Percentiles rank a stretch among this genome's conserved stretches.
Conservation (phyloP, 2,113 vertebrate genomes). For the Halichoerus grypus region DNA sequence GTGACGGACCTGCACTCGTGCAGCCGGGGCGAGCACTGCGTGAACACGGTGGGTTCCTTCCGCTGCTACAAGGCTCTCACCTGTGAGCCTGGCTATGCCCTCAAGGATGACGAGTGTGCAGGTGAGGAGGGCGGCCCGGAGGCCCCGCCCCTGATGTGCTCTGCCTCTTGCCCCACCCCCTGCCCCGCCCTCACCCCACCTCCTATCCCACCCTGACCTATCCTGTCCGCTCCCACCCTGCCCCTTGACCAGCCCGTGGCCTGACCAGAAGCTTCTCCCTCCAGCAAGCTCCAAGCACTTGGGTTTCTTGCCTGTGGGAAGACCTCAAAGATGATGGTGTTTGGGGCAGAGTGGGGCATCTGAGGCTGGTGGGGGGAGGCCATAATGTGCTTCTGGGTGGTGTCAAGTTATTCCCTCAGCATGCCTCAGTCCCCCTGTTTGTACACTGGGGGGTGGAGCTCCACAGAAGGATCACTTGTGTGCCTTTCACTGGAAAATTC, state of each 20-base stretch:
- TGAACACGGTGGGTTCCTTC: constrained; percentile 94
- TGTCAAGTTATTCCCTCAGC: rapidly evolving
- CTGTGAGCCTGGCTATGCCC: constrained; percentile 91
- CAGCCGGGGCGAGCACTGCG: constrained; percentile 89
- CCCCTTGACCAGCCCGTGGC: rapidly evolving
- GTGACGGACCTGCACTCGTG: constrained; percentile 91
- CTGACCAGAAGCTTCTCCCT: too few relatives aligned
- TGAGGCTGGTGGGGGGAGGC: neutral
- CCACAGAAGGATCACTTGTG: neutral
- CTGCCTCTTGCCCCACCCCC: neutral
- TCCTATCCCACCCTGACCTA: neutral
- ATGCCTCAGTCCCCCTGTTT: neutral
- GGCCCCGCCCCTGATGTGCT: neutral
- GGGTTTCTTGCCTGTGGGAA: neutral
- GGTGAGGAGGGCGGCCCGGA: constrained; percentile 85
- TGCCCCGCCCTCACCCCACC: rapidly evolving
- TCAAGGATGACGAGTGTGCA: constrained; percentile 89
- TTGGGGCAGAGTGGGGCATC: neutral
- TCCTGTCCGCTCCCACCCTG: rapidly evolving
- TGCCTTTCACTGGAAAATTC: neutral
- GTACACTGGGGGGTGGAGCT: rapidly evolving
- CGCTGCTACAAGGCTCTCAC: constrained; percentile 90
- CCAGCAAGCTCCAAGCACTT: too few relatives aligned
- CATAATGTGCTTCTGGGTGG: neutral
- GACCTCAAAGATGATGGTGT: neutral